phyloP scores from a whole-genome alignment of 2,797 vertebrate genomes.

The Percopsis omiscomaycus region DNA sequence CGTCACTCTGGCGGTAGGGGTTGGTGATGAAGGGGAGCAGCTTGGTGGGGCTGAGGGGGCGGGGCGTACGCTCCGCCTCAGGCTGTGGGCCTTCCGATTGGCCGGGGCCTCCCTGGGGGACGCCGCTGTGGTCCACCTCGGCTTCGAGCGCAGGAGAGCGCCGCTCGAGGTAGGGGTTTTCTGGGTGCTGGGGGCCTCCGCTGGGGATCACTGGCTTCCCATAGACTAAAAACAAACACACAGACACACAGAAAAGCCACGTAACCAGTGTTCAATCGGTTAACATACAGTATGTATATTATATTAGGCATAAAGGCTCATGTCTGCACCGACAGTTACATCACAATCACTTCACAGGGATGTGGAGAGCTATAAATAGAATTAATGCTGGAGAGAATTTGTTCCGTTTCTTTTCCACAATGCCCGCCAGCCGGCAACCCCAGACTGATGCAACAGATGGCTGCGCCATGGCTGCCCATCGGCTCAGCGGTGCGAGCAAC shows the following conservation, averaged over 20 bases:
- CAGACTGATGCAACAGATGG: constrained; percentile 37
- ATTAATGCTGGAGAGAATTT: neutral
- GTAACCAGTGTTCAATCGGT: too few relatives aligned
- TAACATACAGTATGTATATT: too few relatives aligned
- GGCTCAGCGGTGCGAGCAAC: constrained; percentile 18
- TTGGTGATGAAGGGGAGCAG: constrained; percentile 93
- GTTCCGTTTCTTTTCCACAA: constrained; percentile 12
- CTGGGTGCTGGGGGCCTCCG: constrained; percentile 64
- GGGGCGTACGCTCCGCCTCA: constrained; percentile 87
- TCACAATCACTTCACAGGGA: neutral
- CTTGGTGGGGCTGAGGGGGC: constrained; percentile 96
- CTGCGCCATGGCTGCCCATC: constrained; percentile 14
- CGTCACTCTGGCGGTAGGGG: constrained; percentile 94
- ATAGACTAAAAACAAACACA: constrained; percentile 80
- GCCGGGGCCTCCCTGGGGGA: constrained; percentile 56
- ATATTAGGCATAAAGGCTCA: too few relatives aligned
- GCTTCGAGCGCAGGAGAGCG: constrained; percentile 67
- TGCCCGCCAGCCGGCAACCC: neutral
- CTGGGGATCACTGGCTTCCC: constrained; percentile 89
- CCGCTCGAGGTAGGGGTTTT: constrained; percentile 80
- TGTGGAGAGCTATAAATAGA: neutral
- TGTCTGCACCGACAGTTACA: neutral
- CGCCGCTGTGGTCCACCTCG: constrained; percentile 70
- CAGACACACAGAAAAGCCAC: neutral
- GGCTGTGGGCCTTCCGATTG: constrained; percentile 55